Percentiles rank a stretch among this genome's conserved stretches.
phyloP scores from a whole-genome alignment of 1,140 invertebrate species.

The Ceratitis capitata region DNA sequence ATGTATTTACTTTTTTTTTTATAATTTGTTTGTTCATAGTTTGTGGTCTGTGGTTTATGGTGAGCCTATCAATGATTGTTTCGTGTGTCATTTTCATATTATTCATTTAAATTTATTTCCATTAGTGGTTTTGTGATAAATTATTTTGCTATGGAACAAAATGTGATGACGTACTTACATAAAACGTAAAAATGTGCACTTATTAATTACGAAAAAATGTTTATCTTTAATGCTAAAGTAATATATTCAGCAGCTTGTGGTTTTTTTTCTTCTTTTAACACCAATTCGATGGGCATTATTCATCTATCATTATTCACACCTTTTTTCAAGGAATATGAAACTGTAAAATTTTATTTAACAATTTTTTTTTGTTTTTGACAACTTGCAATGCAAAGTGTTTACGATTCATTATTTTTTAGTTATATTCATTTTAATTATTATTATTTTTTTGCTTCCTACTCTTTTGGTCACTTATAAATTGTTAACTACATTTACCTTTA shows the following conservation, averaged over 20 bases:
- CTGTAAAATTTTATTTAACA: not conserved
- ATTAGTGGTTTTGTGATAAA: not conserved
- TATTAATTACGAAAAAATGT: not conserved
- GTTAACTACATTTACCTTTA: slow-evolving; percentile 12
- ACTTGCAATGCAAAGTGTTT: too few species aligned
- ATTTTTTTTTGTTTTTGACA: too few species aligned
- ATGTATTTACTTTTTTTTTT: not conserved
- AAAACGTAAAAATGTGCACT: not conserved
- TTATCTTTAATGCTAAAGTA: slow-evolving; percentile 4
- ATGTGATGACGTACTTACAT: not conserved
- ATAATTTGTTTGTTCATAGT: not conserved
- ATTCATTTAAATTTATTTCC: not conserved
- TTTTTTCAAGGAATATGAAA: not conserved
- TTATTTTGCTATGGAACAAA: not conserved
- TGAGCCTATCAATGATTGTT: too few species aligned
- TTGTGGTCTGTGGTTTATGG: too few species aligned
- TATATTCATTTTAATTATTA: not conserved
- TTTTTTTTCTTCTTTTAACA: too few species aligned
- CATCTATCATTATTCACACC: too few species aligned
- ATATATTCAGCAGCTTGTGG: not conserved
- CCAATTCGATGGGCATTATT: not conserved
- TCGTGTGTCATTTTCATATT: not conserved
- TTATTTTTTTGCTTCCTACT: not conserved
- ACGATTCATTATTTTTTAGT: not conserved
- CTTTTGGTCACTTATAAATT: not conserved